Conservation (phyloP, 2,888 invertebrate genomes). For the Parelbella ahira region DNA sequence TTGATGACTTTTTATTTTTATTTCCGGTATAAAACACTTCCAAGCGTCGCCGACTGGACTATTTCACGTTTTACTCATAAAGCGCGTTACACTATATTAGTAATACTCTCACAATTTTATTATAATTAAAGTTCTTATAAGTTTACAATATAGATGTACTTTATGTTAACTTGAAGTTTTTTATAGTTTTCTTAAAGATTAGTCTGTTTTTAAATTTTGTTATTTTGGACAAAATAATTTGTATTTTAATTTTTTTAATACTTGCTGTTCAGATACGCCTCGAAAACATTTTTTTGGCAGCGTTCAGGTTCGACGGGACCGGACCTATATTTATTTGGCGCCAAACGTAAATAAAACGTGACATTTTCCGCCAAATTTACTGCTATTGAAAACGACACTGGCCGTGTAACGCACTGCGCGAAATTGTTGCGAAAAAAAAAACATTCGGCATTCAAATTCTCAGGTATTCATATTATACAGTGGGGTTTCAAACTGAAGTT, state of each 20-base stretch:
- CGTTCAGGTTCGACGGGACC: conserved; percentile 42
- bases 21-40: neutral
- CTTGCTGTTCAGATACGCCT: conserved; percentile 14
- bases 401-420: conserved; percentile 6
- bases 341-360: conserved; percentile 68
- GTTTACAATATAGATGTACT: too few relatives aligned
- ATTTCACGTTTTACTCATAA: neutral
- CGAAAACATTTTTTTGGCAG: conserved; percentile 47
- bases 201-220: too few relatives aligned
- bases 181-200: too few relatives aligned
- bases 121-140: neutral
- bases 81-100: too few relatives aligned
- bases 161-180: too few relatives aligned
- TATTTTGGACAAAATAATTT: conserved; percentile 14
- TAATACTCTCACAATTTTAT: neutral
- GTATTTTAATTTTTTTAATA: too few relatives aligned
- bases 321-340: conserved; percentile 61
- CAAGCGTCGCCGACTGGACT: neutral
- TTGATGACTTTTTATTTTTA: conserved; percentile 7
- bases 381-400: conserved; percentile 15
- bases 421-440: neutral
- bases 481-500: too few relatives aligned
- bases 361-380: conserved; percentile 42
- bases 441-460: too few relatives aligned
- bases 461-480: too few relatives aligned